Evolutionary conservation across 2,797 vertebrate species (phyloP), one percentile per base, ranked within the genome.

Genomic region (Lindbergichthys nudifrons): DNA sequence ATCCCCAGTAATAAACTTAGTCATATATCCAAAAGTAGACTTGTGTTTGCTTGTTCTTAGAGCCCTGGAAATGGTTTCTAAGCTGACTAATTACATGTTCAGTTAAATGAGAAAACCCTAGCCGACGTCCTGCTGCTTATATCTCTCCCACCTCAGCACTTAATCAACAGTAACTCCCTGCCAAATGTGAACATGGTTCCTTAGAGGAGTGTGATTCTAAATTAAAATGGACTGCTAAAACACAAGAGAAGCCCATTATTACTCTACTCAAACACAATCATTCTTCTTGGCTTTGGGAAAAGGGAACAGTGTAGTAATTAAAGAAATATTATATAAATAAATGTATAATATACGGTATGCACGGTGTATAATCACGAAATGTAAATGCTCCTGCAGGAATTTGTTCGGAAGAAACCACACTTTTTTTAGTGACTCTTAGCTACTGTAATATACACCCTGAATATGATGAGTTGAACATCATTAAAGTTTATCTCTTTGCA

Each of bases 41-140:
- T 63, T 6, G 32, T 45, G 5, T 76, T 79, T 75, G 59, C 26
- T 65, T 56, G 45, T 57, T 57, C 60, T 66, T 59, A 41, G 39
- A 51, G n/a, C 47, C 58, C 65, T 56, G 16, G 12, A 70, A 68
- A 75, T 59, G 15, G 57, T 63, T 75, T 36, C 46, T 59, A 53
- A 61, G 47, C 70, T 79, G 32, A 73, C 42, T 80, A 84, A 91
- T 86, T 82, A 72, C 60, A 81, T 66, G 26, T 62, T 46, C 18
- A 70, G 42, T 79, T 73, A 73, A 79, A 86, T 64, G 57, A 74
- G 61, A 79, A 58, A 26, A 21, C 48, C 70, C 50, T 23, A 0
- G 50, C 32, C 65, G 42, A 58, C 2, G 14, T 65, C 48, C 45
- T 66, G 45, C 62, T 69, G 10, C 56, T 53, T 65, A 13, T 62